These are phyloP conservation scores for Opisthocomus hoazin DNA, from an alignment of 2,113 vertebrate species.

Conservation along the genomic window DNA sequence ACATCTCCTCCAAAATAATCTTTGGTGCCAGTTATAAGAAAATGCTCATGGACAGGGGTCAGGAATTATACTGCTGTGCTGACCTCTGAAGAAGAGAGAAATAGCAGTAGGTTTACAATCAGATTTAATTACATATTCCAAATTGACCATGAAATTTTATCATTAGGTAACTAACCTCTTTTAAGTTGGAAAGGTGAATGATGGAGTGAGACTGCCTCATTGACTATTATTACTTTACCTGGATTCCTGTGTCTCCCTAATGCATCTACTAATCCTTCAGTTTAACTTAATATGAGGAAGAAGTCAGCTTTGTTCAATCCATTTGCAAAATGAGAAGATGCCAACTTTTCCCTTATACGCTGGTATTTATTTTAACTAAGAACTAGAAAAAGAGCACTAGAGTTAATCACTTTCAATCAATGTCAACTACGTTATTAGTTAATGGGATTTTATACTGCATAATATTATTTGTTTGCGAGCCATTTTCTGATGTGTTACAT, in stretches of 20 bases:
- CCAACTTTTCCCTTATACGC: slow-evolving; percentile 62
- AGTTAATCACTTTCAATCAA: slow-evolving; percentile 81
- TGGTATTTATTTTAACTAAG: slow-evolving; percentile 79
- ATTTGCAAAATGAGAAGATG: slow-evolving; percentile 70
- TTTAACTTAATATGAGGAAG: slow-evolving; percentile 63
- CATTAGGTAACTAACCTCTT: slow-evolving; percentile 73
- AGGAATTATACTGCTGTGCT: slow-evolving; percentile 53
- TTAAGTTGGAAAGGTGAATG: slow-evolving; percentile 72
- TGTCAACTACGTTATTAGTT: slow-evolving; percentile 76
- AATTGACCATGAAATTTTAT: slow-evolving; percentile 75
- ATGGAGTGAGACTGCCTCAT: slow-evolving; percentile 65
- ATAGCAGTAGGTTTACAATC: slow-evolving; percentile 73
- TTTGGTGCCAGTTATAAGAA: slow-evolving; percentile 54
- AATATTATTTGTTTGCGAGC: slow-evolving; percentile 75
- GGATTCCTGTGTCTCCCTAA: slow-evolving; percentile 61
- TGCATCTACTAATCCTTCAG: slow-evolving; percentile 54
- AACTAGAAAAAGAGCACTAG: slow-evolving; percentile 71
- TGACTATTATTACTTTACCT: slow-evolving; percentile 71
- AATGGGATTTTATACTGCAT: slow-evolving; percentile 75
- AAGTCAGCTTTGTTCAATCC: slow-evolving; percentile 63
- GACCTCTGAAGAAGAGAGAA: slow-evolving; percentile 68
- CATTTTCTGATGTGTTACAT: slow-evolving; percentile 75
- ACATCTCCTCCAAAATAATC: not conserved
- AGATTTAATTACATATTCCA: slow-evolving; percentile 71
- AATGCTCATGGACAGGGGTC: slow-evolving; percentile 57